Conservation (phyloP, 2,113 vertebrate genomes). For the Megaceryle maxima region DNA sequence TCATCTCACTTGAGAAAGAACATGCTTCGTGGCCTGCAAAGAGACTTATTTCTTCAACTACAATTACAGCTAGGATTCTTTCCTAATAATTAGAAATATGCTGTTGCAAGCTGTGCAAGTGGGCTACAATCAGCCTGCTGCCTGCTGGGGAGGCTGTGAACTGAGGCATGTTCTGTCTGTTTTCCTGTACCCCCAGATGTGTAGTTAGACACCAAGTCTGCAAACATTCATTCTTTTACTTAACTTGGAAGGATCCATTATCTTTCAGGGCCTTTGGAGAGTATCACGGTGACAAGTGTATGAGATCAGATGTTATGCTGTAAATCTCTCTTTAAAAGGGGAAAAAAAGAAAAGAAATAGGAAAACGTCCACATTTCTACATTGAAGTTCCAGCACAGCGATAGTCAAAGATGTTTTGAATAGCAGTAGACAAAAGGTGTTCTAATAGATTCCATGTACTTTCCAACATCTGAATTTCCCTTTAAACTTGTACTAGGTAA, state of each 20-base stretch:
- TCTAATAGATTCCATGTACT: slow-evolving; percentile 6
- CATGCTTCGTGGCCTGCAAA: not conserved
- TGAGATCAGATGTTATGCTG: slow-evolving; percentile 27
- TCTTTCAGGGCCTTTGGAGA: slow-evolving; percentile 39
- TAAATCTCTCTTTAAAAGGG: slow-evolving; percentile 10
- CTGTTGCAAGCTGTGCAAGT: not conserved
- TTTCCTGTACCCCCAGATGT: not conserved
- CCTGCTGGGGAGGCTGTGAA: not conserved
- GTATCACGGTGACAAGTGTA: not conserved
- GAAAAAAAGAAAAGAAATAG: not conserved
- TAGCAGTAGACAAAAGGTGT: slow-evolving; percentile 27
- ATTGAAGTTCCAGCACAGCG: slow-evolving; percentile 21
- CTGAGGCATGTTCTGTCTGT: not conserved
- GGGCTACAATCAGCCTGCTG: not conserved
- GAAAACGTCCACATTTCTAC: not conserved
- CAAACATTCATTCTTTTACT: not conserved
- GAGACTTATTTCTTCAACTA: not conserved
- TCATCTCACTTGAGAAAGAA: not conserved
- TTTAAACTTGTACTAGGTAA: slow-evolving; percentile 56
- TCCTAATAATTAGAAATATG: not conserved
- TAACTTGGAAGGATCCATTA: slow-evolving; percentile 1
- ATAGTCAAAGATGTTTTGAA: slow-evolving; percentile 31
- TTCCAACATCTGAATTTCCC: slow-evolving; percentile 43
- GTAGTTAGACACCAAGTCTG: not conserved
- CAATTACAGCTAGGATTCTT: not conserved